Conservation (phyloP, 1,140 invertebrate species). For the Parapsyche elsis region DNA sequence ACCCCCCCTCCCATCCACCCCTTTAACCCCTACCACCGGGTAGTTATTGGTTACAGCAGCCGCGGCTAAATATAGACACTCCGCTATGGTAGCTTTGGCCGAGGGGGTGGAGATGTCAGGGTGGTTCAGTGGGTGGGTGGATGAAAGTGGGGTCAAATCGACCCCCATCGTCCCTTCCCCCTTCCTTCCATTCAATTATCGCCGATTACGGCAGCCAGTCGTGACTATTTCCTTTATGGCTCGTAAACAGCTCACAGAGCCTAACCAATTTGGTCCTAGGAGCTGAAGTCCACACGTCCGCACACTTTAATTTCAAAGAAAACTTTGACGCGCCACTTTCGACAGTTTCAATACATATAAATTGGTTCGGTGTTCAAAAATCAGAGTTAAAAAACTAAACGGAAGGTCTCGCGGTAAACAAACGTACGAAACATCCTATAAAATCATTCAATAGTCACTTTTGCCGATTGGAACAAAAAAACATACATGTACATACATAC, state of each 20-base stretch:
- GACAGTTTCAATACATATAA: too few relatives aligned
- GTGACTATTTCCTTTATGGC: constrained; percentile 19
- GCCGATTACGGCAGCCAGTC: constrained; percentile 23
- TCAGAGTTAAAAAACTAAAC: too few relatives aligned
- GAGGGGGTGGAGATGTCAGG: background rate
- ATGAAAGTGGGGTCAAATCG: background rate
- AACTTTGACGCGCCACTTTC: too few relatives aligned
- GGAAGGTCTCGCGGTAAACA: too few relatives aligned
- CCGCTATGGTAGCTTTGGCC: background rate
- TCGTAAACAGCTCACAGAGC: constrained; percentile 19
- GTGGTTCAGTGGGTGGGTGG: too few relatives aligned
- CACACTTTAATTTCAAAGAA: background rate
- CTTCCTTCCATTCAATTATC: constrained; percentile 17
- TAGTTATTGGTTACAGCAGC: constrained; percentile 31
- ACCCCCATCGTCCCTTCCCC: background rate
- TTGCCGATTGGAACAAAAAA: too few relatives aligned
- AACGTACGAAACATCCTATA: too few relatives aligned
- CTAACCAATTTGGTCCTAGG: background rate
- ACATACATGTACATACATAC: too few relatives aligned
- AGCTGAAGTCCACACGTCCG: background rate
- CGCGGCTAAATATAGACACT: constrained; percentile 20
- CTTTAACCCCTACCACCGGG: background rate
- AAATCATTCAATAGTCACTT: too few relatives aligned
- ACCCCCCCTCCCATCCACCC: background rate
- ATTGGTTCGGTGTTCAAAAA: too few relatives aligned